A percentile compares a stretch with the other conserved stretches of the same genome.
phyloP scores from a whole-genome alignment of 2,113 vertebrate genomes.

The Conger conger region DNA sequence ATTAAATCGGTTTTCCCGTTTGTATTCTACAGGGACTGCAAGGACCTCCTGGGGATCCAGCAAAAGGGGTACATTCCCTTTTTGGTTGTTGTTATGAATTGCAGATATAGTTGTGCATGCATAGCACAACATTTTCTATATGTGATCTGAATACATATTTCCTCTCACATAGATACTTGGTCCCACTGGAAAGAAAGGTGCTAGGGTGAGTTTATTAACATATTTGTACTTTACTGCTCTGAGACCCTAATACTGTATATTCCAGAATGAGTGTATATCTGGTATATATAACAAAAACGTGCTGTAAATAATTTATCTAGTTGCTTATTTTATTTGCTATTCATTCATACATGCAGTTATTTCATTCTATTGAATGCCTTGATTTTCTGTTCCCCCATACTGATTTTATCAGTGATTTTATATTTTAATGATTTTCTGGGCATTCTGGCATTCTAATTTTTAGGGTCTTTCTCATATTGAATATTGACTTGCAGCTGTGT shows the following conservation, averaged over 20 bases:
- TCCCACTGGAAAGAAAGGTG: slow-evolving; percentile 81
- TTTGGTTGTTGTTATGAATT: neutral
- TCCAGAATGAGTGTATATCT: neutral
- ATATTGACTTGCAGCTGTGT: neutral
- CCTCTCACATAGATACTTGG: slow-evolving; percentile 73
- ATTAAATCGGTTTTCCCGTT: neutral
- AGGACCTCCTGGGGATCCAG: slow-evolving; percentile 78
- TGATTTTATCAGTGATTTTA: neutral
- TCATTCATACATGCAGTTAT: too few relatives aligned
- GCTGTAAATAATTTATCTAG: too few relatives aligned
- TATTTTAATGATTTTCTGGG: neutral
- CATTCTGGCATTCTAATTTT: neutral
- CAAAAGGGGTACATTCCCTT: slow-evolving; percentile 73
- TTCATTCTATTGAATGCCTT: neutral
- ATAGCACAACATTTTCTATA: neutral
- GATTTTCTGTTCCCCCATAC: neutral
- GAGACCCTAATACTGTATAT: neutral
- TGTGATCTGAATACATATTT: neutral
- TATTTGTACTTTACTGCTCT: neutral
- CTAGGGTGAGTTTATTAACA: slow-evolving; percentile 66
- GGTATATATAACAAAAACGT: too few relatives aligned
- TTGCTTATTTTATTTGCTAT: too few relatives aligned
- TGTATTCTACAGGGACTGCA: slow-evolving; percentile 62
- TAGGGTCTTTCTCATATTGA: neutral
- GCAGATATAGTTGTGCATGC: neutral